phyloP scores from a whole-genome alignment of 2,888 invertebrate genomes.

The Panorpa germanica region DNA sequence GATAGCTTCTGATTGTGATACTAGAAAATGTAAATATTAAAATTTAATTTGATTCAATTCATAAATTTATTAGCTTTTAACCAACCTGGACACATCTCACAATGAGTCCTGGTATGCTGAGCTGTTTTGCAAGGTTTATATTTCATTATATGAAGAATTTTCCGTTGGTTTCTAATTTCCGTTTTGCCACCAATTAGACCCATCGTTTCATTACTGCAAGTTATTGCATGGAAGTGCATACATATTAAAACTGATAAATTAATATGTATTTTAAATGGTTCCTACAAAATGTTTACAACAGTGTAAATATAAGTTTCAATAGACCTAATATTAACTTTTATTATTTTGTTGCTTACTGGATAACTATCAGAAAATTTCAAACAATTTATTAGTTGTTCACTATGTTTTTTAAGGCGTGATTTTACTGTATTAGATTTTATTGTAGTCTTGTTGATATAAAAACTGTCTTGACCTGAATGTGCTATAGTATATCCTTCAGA shows the following conservation, averaged over 20 bases:
- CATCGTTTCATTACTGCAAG: slow-evolving; percentile 52
- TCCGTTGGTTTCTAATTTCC: slow-evolving; percentile 12
- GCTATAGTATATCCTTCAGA: slow-evolving; percentile 12
- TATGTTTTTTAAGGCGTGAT: slow-evolving; percentile 7
- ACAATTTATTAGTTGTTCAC: slow-evolving; percentile 13
- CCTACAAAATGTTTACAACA: no score
- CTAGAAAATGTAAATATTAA: slow-evolving; percentile 16
- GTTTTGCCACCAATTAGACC: slow-evolving; percentile 44
- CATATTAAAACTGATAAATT: slow-evolving; percentile 37
- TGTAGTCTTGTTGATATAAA: no score
- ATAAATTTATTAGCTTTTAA: slow-evolving; percentile 1
- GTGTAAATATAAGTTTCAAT: slow-evolving; percentile 9
- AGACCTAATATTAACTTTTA: not conserved
- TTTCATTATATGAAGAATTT: slow-evolving; percentile 25
- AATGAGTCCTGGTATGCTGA: slow-evolving; percentile 42
- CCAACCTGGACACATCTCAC: slow-evolving; percentile 58
- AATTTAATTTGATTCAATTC: slow-evolving; percentile 4
- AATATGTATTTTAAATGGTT: slow-evolving; percentile 38
- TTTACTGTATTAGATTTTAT: slow-evolving; percentile 8
- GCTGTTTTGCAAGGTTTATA: slow-evolving; percentile 47
- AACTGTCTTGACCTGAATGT: slow-evolving; percentile 9
- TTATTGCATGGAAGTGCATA: slow-evolving; percentile 53
- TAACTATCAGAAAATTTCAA: slow-evolving; percentile 13
- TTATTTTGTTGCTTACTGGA: slow-evolving; percentile 8
- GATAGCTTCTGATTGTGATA: slow-evolving; percentile 41